Conservation (phyloP, 2,113 vertebrate species). For the Hydropotes inermis region DNA sequence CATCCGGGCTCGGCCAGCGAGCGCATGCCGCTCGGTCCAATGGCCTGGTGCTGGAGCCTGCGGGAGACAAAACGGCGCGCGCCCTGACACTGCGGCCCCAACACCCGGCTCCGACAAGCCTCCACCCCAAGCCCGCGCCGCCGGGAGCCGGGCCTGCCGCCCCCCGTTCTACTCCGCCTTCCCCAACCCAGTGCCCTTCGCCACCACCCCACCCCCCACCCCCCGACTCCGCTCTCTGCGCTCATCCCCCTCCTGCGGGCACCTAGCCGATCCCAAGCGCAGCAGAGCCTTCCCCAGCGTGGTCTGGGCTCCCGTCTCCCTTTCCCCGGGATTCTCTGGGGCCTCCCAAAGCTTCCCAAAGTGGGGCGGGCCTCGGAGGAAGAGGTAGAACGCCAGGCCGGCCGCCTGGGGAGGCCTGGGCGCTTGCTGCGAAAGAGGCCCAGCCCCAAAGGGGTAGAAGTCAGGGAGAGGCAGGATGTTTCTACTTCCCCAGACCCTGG, state of each 20-base stretch:
- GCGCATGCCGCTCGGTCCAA: conserved; percentile 97
- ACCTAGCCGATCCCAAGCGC: not conserved
- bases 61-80: conserved; percentile 76
- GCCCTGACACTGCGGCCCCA: conserved; percentile 39
- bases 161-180: not conserved
- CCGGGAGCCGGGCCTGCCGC: not conserved
- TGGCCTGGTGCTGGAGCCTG: conserved; percentile 99
- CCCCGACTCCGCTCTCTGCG: not conserved
- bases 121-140: not conserved
- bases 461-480: not conserved
- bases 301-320: not conserved
- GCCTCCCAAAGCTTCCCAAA: not conserved
- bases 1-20: conserved; percentile 97
- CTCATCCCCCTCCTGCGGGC: not conserved
- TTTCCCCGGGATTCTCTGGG: not conserved
- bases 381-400: not conserved
- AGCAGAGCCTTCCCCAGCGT: not conserved
- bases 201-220: not conserved
- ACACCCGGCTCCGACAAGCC: not conserved
- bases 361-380: not conserved
- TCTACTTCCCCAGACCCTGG: not conserved
- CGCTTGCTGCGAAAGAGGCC: accelerated
- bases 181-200: not conserved
- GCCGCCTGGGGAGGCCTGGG: not conserved
- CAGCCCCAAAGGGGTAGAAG: not conserved